Base-by-base conservation (phyloP, 2,113 vertebrate genomes). In the Kryptolebias marmoratus region DNA sequence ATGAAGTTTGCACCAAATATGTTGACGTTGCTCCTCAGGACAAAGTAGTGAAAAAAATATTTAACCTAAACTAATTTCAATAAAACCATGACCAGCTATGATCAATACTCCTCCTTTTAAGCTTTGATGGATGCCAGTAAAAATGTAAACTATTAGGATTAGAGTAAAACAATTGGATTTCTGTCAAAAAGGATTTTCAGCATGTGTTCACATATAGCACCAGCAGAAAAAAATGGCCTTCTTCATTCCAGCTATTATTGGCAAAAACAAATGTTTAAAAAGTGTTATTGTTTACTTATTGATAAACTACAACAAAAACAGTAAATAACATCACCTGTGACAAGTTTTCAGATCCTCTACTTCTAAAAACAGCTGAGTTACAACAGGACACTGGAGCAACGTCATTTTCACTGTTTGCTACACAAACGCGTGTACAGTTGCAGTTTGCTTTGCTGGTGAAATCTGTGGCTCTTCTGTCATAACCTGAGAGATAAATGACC, bases 131-230 rank as follows among this genome's bases (percentile, higher is more conserved):
- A 67, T 50, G 18, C 9, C 45, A 36, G 30, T 11, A 44, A n/a
- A 47, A 2, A 22, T 61, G 36, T 75, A 56, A 36, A 71, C 22
- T 39, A 62, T 56, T 53, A 45, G 54, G 72, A 57, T 64, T 85
- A 52, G 54, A 58, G n/a, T 39, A 31, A 69, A 68, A 72, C 63
- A 18, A 53, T 53, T 7, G 47, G 3, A 52, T 72, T 72, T 59
- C 64, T 54, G 54, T 60, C 54, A 77, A 36, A 8, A 0, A 47
- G 31, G 13, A 50, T 62, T 70, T 82, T 68, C 27, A 28, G 62
- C 30, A 67, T 48, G 59, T 47, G 56, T 49, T 22, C 31, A 69
- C 28, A 66, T 42, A 72, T 28, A 54, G 52, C 50, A 27, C n/a
- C 11, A 50, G n/a, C 18, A 9, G 39, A 42, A 27, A 22, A 53